Conservation (phyloP, 2,888 invertebrate species). For the Achlya flavicornis region DNA sequence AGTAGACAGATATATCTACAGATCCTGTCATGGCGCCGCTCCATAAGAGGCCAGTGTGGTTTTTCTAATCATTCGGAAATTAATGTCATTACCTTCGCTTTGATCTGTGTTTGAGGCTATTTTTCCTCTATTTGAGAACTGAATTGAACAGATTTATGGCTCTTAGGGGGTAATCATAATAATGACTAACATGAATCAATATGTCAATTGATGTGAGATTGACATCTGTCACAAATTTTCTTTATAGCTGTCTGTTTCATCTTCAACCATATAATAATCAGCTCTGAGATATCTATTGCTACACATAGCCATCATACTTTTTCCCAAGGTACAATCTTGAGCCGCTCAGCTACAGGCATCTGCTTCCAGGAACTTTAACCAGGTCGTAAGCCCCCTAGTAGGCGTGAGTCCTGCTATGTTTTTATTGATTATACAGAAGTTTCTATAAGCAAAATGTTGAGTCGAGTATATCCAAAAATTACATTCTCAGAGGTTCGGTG, state of each 20-base stretch:
- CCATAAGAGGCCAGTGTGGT: conserved; percentile 61
- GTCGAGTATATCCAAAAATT: neutral
- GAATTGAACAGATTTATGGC: conserved; percentile 18
- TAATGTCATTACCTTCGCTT: conserved; percentile 58
- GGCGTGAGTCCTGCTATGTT: too few species aligned
- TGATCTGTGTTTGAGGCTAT: conserved; percentile 18
- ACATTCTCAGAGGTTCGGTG: neutral
- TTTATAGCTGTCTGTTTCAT: too few species aligned
- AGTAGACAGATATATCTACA: conserved; percentile 40
- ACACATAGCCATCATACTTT: too few species aligned
- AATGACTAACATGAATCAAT: neutral
- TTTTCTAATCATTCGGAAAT: conserved; percentile 73
- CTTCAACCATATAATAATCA: too few species aligned
- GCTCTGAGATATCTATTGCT: too few species aligned
- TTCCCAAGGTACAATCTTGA: too few species aligned
- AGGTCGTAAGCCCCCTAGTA: too few species aligned
- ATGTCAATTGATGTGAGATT: neutral
- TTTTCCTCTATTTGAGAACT: conserved; percentile 10
- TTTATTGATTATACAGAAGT: too few species aligned
- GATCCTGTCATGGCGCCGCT: conserved; percentile 51
- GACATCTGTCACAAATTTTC: too few species aligned
- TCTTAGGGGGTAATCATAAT: neutral
- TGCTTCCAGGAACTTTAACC: too few species aligned
- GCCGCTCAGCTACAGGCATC: too few species aligned
- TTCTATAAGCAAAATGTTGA: too few species aligned